Base-by-base conservation (phyloP, 2,797 vertebrate species). In the Tenualosa thibaudeaui region DNA sequence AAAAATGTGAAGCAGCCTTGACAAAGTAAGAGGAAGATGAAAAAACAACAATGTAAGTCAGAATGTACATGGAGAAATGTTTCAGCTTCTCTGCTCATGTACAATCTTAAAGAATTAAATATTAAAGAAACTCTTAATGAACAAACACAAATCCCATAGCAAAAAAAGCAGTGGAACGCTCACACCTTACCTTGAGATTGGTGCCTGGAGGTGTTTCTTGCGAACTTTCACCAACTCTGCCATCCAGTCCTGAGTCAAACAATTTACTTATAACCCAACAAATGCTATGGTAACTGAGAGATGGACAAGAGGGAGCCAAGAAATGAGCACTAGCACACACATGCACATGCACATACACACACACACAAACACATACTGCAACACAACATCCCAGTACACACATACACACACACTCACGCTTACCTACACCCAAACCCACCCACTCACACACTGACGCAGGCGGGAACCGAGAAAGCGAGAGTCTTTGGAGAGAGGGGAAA, bases 141-240 rank as follows among this genome's bases (percentile, higher is more conserved):
- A 78, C 40, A 78, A 46, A 46, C 8, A 24, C 58, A 62, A 17
- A 22, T 43, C 7, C 17, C 19, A 46, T 43, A 19, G 71, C 40
- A 43, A 40, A 78, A 78, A 78, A 1, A 71, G 12, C 31, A 43
- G 37, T 78, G 40, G 71, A 78, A 43, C 40, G 19, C 22, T 22
- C 40, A 22, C 71, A 17, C 85, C 94, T 95, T 96, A 97, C 96
- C 96, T 96, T 90, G 94, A 93, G 89, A 96, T 95, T 84, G 96
- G 96, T 81, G 94, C 94, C 91, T 96, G 95, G 58, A 96, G 95
- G 58, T 94, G 93, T 92, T 95, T 95, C 93, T 94, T 96, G 88
- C 93, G 95, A 85, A 96, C 95, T 90, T 94, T 91, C 89, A 96
- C 92, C 89, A 94, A 90, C 86, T 93, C 95, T 90, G 96, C 95